Conservation (phyloP, 2,797 vertebrate species). For the Anisognathus igniventris region DNA sequence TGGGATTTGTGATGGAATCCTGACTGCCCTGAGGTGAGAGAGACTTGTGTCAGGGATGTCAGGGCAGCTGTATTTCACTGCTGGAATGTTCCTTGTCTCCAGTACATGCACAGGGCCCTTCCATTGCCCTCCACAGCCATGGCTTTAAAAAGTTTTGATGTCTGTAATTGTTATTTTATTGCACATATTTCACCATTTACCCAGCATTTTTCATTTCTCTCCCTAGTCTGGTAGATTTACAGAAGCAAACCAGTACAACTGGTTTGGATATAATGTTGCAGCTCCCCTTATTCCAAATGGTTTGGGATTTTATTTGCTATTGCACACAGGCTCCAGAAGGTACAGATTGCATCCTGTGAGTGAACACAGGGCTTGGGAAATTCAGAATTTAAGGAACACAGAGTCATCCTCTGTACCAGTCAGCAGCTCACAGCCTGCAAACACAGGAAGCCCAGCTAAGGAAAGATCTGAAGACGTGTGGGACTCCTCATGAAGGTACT, state of each 20-base stretch:
- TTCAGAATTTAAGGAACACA: background rate
- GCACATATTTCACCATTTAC: background rate
- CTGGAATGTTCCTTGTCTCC: background rate
- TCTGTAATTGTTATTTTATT: background rate
- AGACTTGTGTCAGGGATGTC: background rate
- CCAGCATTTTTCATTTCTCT: background rate
- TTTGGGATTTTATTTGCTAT: background rate
- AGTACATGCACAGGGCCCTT: background rate
- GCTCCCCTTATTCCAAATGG: background rate
- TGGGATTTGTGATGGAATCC: constrained; percentile 23
- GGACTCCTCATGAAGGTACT: background rate
- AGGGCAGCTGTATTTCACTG: constrained; percentile 1
- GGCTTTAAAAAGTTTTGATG: background rate
- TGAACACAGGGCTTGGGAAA: background rate
- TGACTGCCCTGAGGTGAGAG: background rate
- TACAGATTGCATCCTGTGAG: accelerated
- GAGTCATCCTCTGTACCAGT: background rate
- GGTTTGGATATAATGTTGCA: background rate
- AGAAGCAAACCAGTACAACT: background rate
- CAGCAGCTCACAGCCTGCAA: background rate
- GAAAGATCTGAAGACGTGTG: background rate
- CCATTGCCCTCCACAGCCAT: background rate
- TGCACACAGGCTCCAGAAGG: background rate
- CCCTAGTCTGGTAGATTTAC: background rate
- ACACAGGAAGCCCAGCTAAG: background rate